Percentiles rank a stretch among this genome's conserved stretches.
These are phyloP conservation scores for Phoenicopterus ruber DNA, from an alignment of 2,113 vertebrate genomes.

Conservation along the genomic window DNA sequence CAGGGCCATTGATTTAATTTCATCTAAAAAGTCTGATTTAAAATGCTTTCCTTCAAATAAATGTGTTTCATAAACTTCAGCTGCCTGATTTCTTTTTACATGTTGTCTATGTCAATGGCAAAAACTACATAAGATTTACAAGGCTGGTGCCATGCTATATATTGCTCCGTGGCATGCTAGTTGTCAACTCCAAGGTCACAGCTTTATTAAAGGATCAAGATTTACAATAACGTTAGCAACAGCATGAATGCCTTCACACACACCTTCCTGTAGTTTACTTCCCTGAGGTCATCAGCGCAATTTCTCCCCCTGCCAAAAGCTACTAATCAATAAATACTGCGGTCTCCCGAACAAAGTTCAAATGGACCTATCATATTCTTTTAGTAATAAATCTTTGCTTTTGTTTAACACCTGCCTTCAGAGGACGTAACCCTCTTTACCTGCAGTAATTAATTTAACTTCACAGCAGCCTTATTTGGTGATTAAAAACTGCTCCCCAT, in stretches of 20 bases:
- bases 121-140: slow-evolving; percentile 28
- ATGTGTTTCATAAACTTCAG: slow-evolving; percentile 28
- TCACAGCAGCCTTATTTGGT: background rate
- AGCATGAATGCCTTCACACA: slow-evolving; percentile 17
- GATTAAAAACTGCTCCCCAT: background rate
- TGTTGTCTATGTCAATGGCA: slow-evolving; percentile 12
- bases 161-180: background rate
- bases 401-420: background rate
- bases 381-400: slow-evolving; percentile 22
- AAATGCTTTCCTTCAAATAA: slow-evolving; percentile 38
- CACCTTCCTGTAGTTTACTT: slow-evolving; percentile 28
- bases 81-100: slow-evolving; percentile 33
- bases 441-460: background rate
- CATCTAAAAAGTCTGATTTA: slow-evolving; percentile 38
- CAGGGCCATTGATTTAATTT: slow-evolving; percentile 57
- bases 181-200: slow-evolving; percentile 62
- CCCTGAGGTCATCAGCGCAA: slow-evolving; percentile 12
- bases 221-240: slow-evolving; percentile 37
- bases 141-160: background rate
- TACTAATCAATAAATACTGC: background rate
- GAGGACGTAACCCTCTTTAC: background rate
- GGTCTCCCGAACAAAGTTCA: background rate
- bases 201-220: slow-evolving; percentile 61
- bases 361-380: background rate
- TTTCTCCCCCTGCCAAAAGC: slow-evolving; percentile 21